Percentiles rank a stretch among this genome's conserved stretches.
Conservation (phyloP, 2,113 vertebrate genomes). For the Tyrannus savana region DNA sequence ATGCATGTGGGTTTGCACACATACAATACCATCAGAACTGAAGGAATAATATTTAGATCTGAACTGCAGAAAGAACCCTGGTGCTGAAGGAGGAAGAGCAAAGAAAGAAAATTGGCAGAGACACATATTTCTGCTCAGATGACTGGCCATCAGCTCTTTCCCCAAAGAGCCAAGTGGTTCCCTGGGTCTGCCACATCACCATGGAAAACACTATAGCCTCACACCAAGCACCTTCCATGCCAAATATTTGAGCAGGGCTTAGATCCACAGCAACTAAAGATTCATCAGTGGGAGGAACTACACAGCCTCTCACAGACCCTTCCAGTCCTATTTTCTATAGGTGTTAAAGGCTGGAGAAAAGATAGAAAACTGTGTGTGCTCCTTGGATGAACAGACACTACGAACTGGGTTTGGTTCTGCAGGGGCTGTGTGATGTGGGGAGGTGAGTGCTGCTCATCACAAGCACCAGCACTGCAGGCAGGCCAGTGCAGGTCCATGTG, state of each 20-base stretch:
- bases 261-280: not conserved
- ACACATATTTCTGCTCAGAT: not conserved
- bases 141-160: not conserved
- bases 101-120: not conserved
- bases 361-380: not conserved
- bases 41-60: not conserved
- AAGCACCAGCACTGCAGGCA: not conserved
- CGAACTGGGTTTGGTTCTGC: not conserved
- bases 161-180: not conserved
- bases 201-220: not conserved
- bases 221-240: not conserved
- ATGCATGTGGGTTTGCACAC: not conserved
- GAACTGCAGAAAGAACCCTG: not conserved
- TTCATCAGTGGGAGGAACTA: not conserved
- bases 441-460: not conserved
- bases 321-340: not conserved
- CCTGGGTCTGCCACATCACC: not conserved
- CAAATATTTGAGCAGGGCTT: not conserved
- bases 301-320: not conserved
- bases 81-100: rapidly evolving
- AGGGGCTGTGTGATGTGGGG: rapidly evolving
- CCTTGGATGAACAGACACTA: not conserved
- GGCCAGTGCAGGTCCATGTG: rapidly evolving
- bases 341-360: not conserved
- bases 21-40: not conserved